A percentile compares a stretch with the other conserved stretches of the same genome.
Conservation (phyloP, 92 coral and sea anemone species). For the Actinostola sp. region DNA sequence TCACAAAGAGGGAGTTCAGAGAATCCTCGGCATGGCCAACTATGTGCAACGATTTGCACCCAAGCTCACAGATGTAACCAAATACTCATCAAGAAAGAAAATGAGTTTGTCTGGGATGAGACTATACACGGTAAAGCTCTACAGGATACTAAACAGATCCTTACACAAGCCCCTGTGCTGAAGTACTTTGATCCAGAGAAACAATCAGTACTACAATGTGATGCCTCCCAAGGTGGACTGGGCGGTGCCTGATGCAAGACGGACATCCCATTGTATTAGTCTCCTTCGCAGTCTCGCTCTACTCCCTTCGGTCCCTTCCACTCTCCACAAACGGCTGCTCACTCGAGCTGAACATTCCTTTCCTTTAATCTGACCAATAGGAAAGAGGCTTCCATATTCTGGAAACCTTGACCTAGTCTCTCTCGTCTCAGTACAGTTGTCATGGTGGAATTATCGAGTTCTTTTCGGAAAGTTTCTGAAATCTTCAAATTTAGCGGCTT, state of each 20-base stretch:
- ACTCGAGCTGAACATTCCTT: too few species aligned
- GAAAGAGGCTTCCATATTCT: too few species aligned
- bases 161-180: conserved; percentile 52
- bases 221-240: conserved; percentile 51
- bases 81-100: conserved; percentile 27
- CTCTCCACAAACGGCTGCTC: too few species aligned
- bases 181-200: conserved; percentile 59
- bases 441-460: too few species aligned
- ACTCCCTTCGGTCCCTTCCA: too few species aligned
- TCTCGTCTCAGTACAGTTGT: too few species aligned
- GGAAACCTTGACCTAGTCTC: too few species aligned
- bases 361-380: too few species aligned
- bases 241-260: conserved; percentile 57
- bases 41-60: conserved; percentile 43
- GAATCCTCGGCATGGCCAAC: conserved; percentile 37
- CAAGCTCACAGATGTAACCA: conserved; percentile 14
- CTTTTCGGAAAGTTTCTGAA: too few species aligned
- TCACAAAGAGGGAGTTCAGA: conserved; percentile 51
- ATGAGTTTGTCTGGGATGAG: conserved; percentile 35
- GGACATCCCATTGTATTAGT: conserved; percentile 59
- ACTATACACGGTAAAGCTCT: too few species aligned
- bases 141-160: too few species aligned
- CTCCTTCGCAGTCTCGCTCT: conserved; percentile 47
- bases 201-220: conserved; percentile 53
- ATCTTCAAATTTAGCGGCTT: too few species aligned